Conservation (phyloP, 2,888 invertebrate genomes). For the Idaea straminata region DNA sequence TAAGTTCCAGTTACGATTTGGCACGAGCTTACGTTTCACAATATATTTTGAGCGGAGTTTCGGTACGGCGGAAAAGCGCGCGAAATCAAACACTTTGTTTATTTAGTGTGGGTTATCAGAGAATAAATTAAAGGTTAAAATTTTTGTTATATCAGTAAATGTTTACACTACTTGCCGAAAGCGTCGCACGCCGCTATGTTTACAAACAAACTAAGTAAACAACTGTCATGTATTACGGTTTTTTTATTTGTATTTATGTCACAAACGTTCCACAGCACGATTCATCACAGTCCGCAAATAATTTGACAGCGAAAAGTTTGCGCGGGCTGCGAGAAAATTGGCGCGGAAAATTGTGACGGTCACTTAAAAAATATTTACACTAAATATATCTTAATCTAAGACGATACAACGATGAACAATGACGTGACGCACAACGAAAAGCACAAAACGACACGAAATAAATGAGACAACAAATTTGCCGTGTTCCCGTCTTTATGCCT, state of each 20-base stretch:
- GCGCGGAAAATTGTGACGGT: slow-evolving; percentile 33
- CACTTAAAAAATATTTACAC: slow-evolving; percentile 35
- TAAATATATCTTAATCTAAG: slow-evolving; percentile 47
- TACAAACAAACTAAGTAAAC: slow-evolving; percentile 67
- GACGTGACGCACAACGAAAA: slow-evolving; percentile 78
- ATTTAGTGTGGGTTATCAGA: slow-evolving; percentile 31
- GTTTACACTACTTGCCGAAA: slow-evolving; percentile 44
- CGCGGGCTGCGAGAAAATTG: slow-evolving; percentile 24
- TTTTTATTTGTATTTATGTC: slow-evolving; percentile 32
- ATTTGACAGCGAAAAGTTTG: slow-evolving; percentile 29
- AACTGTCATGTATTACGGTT: slow-evolving; percentile 29
- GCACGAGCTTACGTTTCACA: slow-evolving; percentile 38
- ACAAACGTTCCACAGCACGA: slow-evolving; percentile 32
- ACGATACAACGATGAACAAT: slow-evolving; percentile 73
- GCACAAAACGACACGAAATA: slow-evolving; percentile 79
- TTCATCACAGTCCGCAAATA: slow-evolving; percentile 33
- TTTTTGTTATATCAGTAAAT: slow-evolving; percentile 41
- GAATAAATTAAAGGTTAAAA: slow-evolving; percentile 39
- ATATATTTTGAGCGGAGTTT: slow-evolving; percentile 41
- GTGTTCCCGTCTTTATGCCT: slow-evolving; percentile 80
- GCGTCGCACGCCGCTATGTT: slow-evolving; percentile 68
- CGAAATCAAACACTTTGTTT: slow-evolving; percentile 27
- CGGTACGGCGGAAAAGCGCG: slow-evolving; percentile 23
- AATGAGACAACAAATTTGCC: slow-evolving; percentile 80
- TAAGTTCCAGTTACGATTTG: slow-evolving; percentile 35